Conservation (phyloP, 2,113 vertebrate species). For the Morone chrysops region DNA sequence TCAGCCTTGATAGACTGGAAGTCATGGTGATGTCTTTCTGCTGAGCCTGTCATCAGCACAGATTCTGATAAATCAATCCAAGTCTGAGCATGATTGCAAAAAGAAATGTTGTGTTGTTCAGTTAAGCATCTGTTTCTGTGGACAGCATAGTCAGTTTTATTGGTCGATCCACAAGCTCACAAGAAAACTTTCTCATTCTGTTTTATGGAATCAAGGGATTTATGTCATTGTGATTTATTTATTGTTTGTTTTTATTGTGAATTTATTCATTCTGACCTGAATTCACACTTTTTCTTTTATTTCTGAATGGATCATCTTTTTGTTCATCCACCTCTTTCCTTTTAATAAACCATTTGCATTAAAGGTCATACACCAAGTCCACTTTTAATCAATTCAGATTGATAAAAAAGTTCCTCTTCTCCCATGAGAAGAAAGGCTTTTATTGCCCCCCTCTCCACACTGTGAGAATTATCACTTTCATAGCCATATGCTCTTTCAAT, state of each 20-base stretch:
- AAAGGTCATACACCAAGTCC: constrained; percentile 9
- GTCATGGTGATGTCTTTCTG: constrained; percentile 2
- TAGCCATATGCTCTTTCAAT: constrained; percentile 44
- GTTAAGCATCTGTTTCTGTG: background rate
- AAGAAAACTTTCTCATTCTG: background rate
- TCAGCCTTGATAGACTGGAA: constrained; percentile 28
- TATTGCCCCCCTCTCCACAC: constrained; percentile 8
- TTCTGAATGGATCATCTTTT: background rate
- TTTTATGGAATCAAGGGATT: background rate
- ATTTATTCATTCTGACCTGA: background rate
- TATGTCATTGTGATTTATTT: background rate
- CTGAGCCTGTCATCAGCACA: background rate
- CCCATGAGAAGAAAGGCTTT: constrained; percentile 45
- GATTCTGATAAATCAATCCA: constrained; percentile 8
- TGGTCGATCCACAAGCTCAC: background rate
- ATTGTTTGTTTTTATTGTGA: background rate
- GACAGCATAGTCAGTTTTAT: background rate
- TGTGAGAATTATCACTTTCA: constrained; percentile 42
- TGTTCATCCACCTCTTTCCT: background rate
- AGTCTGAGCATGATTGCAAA: background rate
- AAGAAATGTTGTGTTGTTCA: background rate
- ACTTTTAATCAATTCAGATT: constrained; percentile 34
- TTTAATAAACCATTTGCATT: constrained; percentile 20
- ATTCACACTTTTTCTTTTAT: background rate
- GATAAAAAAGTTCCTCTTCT: constrained; percentile 41